These are phyloP conservation scores for Celastrina argiolus DNA, from an alignment of 2,888 invertebrate species.

Conservation along the genomic window DNA sequence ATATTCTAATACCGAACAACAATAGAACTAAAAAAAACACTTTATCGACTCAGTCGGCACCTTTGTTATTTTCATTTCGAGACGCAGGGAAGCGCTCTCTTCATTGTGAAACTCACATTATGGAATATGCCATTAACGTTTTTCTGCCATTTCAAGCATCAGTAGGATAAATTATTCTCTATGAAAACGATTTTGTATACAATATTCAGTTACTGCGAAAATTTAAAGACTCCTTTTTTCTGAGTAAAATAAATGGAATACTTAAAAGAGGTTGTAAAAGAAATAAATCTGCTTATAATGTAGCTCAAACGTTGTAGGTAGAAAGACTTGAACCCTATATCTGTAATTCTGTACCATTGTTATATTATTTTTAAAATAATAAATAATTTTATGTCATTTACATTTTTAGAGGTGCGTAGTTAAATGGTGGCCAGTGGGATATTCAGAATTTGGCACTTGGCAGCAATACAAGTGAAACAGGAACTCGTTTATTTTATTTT, in stretches of 20 bases:
- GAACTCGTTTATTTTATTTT: too few relatives aligned
- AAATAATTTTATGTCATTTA: too few relatives aligned
- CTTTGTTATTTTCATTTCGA: conserved; percentile 13
- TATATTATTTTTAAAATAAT: too few relatives aligned
- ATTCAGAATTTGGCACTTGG: too few relatives aligned
- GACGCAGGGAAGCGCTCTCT: neutral
- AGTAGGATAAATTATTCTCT: neutral
- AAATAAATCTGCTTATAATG: too few relatives aligned
- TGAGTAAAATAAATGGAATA: too few relatives aligned
- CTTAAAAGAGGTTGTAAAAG: neutral
- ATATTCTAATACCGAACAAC: conserved; percentile 14
- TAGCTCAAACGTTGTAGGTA: too few relatives aligned
- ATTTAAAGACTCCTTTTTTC: neutral
- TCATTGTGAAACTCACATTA: conserved; percentile 16
- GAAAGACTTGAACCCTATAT: too few relatives aligned
- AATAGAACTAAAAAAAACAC: conserved; percentile 13
- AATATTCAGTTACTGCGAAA: neutral
- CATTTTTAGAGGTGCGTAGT: too few relatives aligned
- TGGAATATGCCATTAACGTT: neutral
- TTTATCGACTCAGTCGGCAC: neutral
- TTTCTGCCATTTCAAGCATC: neutral
- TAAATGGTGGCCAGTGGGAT: too few relatives aligned
- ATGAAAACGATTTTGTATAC: neutral
- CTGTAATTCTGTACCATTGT: too few relatives aligned
- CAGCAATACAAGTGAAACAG: too few relatives aligned